Conservation (phyloP, 2,888 invertebrate species). For the Limnephilus auricula region DNA sequence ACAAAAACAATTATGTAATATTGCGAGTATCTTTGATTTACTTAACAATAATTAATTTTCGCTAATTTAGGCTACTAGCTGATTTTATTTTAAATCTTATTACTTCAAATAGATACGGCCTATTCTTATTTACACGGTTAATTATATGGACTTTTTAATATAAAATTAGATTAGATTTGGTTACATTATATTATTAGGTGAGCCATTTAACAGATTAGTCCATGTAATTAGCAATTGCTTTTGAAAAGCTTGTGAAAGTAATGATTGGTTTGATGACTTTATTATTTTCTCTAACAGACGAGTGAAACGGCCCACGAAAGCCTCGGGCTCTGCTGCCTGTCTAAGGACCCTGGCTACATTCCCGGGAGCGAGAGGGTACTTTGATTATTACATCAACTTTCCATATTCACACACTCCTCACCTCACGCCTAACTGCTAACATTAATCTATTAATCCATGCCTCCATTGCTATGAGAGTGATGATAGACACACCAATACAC, state of each 20-base stretch:
- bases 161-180: too few species aligned
- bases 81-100: not conserved
- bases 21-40: not conserved
- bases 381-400: not conserved
- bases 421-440: too few species aligned
- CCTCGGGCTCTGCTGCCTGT: slow-evolving; percentile 44
- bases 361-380: slow-evolving; percentile 46
- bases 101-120: not conserved
- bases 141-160: not conserved
- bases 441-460: not conserved
- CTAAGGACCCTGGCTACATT: slow-evolving; percentile 41
- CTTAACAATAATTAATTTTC: not conserved
- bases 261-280: not conserved
- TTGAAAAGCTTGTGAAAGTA: not conserved
- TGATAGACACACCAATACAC: not conserved
- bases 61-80: not conserved
- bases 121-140: not conserved
- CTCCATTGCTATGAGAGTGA: not conserved
- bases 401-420: not conserved
- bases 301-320: slow-evolving; percentile 29
- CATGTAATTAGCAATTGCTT: not conserved
- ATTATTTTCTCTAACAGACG: slow-evolving; percentile 21
- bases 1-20: not conserved
- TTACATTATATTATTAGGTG: not conserved
- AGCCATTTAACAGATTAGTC: not conserved